phyloP scores from a whole-genome alignment of 2,888 invertebrate genomes.

The Alloplasta piceator region DNA sequence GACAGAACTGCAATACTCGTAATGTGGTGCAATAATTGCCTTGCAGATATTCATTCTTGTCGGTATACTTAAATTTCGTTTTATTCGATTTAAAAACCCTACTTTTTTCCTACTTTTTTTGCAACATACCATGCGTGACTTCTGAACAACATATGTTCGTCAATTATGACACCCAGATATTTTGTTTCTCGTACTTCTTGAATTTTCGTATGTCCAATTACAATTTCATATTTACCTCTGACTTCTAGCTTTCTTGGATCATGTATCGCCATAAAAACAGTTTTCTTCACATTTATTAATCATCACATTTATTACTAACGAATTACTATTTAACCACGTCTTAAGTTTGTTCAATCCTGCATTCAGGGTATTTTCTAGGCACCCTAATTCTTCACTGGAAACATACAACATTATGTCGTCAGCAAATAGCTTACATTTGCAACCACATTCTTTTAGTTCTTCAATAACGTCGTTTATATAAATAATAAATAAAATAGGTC shows the following conservation, averaged over 20 bases:
- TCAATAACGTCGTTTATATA: constrained; percentile 4
- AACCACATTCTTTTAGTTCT: neutral
- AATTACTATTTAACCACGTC: constrained; percentile 40
- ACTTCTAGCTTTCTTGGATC: neutral
- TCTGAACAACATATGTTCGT: constrained; percentile 20
- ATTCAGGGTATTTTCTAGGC: constrained; percentile 31
- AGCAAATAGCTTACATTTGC: neutral
- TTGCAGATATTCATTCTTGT: neutral
- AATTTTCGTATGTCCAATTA: constrained; percentile 27
- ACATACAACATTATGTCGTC: constrained; percentile 41
- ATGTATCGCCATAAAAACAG: constrained; percentile 45
- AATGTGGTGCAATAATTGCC: neutral
- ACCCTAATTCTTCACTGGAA: neutral
- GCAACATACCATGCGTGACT: constrained; percentile 41
- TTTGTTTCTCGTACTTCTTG: neutral
- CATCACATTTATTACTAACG: constrained; percentile 34
- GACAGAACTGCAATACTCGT: neutral
- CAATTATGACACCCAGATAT: constrained; percentile 51
- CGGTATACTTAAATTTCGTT: constrained; percentile 3
- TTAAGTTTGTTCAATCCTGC: neutral
- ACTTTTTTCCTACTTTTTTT: constrained; percentile 46
- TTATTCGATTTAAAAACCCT: constrained; percentile 46
- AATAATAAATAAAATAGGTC: constrained; percentile 20
- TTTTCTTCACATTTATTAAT: constrained; percentile 30
- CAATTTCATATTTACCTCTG: neutral